phyloP scores from a whole-genome alignment of 2,113 vertebrate genomes.

The Tupaia chinensis region DNA sequence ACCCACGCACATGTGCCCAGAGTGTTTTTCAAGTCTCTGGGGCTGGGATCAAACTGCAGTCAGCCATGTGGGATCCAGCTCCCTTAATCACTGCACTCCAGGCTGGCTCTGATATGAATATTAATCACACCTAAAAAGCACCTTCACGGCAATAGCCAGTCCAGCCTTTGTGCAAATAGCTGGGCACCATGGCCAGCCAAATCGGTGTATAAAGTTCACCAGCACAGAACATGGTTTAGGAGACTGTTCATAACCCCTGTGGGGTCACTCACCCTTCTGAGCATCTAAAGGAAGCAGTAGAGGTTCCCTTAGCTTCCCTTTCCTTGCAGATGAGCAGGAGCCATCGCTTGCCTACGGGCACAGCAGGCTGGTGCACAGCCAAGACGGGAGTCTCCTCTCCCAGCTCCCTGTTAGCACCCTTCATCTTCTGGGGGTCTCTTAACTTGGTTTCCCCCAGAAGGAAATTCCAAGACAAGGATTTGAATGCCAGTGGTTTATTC shows the following conservation, averaged over 20 bases:
- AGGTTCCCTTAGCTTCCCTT: not conserved
- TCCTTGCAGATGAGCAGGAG: not conserved
- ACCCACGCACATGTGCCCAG: too few relatives aligned
- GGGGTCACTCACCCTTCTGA: not conserved
- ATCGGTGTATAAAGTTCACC: not conserved
- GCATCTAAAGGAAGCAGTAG: not conserved
- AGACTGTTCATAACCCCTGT: not conserved
- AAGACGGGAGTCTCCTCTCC: not conserved
- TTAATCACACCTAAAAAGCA: not conserved
- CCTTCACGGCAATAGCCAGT: not conserved
- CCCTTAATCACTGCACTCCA: too few relatives aligned
- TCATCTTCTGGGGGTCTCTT: too few relatives aligned
- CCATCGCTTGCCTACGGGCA: not conserved
- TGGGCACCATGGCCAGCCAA: not conserved
- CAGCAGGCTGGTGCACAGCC: not conserved
- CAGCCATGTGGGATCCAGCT: too few relatives aligned
- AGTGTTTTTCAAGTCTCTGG: too few relatives aligned
- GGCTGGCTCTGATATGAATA: not conserved
- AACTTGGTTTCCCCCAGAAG: not conserved
- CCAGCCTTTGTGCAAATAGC: not conserved
- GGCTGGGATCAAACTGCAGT: too few relatives aligned
- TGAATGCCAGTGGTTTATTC: not conserved
- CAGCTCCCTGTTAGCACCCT: fast-evolving
- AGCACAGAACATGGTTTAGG: not conserved
- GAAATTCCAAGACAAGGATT: not conserved